These are phyloP conservation scores for Heliornis fulica DNA, from an alignment of 2,113 vertebrate species.

Conservation along the genomic window DNA sequence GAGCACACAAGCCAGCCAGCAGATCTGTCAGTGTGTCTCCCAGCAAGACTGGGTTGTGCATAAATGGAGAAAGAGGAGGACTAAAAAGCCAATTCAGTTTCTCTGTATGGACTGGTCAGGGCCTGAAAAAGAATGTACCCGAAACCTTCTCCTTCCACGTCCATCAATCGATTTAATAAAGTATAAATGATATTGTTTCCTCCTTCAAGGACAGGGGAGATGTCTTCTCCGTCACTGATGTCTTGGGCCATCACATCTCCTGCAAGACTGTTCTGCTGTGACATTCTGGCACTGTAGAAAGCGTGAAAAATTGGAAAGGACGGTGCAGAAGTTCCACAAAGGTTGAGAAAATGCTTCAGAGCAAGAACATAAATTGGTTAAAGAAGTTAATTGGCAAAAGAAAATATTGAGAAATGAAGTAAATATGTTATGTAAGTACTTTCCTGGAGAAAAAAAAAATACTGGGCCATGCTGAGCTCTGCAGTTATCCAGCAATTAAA, in stretches of 20 bases:
- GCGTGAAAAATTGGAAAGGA: not conserved
- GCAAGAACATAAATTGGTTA: not conserved
- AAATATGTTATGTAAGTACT: not conserved
- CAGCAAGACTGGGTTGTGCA: not conserved
- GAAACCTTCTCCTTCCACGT: not conserved
- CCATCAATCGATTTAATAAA: not conserved
- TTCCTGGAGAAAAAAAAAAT: not conserved
- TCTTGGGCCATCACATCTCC: not conserved
- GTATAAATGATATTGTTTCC: not conserved
- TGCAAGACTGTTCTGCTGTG: not conserved
- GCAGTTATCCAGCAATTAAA: not conserved
- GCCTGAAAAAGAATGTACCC: not conserved
- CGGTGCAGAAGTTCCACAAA: not conserved
- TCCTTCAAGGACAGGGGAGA: not conserved
- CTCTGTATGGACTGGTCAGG: not conserved
- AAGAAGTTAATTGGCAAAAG: not conserved
- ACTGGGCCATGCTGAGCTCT: not conserved
- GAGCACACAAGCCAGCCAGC: not conserved
- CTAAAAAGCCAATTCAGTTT: not conserved
- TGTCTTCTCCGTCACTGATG: not conserved
- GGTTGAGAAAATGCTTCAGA: not conserved
- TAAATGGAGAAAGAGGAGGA: not conserved
- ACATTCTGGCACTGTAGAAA: not conserved
- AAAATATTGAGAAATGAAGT: not conserved
- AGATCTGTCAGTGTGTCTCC: not conserved